Evolutionary conservation across 2,113 vertebrate genomes (phyloP), one percentile per base, ranked within the genome.

Genomic region (Burhinus bistriatus): DNA sequence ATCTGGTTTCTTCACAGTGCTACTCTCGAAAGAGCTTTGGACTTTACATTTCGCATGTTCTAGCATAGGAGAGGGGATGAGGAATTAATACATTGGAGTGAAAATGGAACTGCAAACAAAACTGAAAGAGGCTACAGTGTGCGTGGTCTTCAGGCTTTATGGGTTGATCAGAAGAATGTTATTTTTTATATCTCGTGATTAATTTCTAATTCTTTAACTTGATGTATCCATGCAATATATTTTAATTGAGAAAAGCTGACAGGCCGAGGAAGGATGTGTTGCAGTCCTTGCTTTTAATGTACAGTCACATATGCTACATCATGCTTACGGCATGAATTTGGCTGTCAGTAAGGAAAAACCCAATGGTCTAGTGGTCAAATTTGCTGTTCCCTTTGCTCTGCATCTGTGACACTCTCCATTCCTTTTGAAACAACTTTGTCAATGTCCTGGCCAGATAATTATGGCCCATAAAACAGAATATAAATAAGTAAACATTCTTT

Each of bases 161-260:
- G 40, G 58, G 17, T 58, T 82, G 22, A 75, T 71, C 40, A 82
- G 66, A 87, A 82, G 19, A 87, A 77, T 34, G 21, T 34, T 38
- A 17, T n/a, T 86, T 85, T 70, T 89, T 83, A 44, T 3, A 58
- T 83, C 44, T 72, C 3, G 0, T 36, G 34, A 52, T 79, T 90
- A 82, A 44, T 83, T 87, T 85, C 81, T 87, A 58, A 34, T 89
- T 90, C 34, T 65, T 94, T 86, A 77, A 59, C 42, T 72, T 78
- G 45, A 59, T 47, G 5, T 76, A 78, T 78, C 59, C 7, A 2
- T 62, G 30, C 8, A 5, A 71, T 91, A 6, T 25, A 49, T 87
- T 97, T 91, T 91, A 68, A 42, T 87, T 61, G 52, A 57, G 77
- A 82, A 87, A 89, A 82, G n/a, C 32, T 91, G 83, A 73, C 22